Evolutionary conservation across 1,140 invertebrate genomes (phyloP), one percentile per base, ranked within the genome.

Genomic region (Philaenus spumarius): DNA sequence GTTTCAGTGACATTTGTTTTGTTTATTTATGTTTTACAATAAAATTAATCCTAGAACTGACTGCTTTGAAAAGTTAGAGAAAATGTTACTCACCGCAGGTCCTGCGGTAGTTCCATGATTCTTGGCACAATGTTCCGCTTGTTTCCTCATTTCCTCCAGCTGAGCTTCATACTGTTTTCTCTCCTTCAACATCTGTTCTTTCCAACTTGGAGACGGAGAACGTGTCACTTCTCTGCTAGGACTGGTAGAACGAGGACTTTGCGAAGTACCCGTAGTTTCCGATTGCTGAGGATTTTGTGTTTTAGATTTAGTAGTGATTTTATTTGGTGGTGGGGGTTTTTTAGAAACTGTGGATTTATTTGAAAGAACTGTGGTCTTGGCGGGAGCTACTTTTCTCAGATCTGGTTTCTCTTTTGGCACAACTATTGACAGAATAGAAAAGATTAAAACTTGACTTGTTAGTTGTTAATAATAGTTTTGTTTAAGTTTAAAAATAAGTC

Each of bases 51-150:
- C n/a, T n/a, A n/a, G n/a, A n/a, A n/a, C n/a, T n/a, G n/a, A n/a
- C n/a, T n/a, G n/a, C n/a, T n/a, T n/a, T n/a, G n/a, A n/a, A n/a
- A n/a, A n/a, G n/a, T n/a, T n/a, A n/a, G n/a, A n/a, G n/a, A n/a
- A n/a, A 30, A 30, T 9, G 9, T 30, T 30, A 3, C 26, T 30
- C 26, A 30, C 26, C 26, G 3, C 3, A 9, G 3, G 3, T 30
- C 26, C 26, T 30, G 26, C 3, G 23, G 22, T 24, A 23, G 15
- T n/a, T 3, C 14, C 22, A 30, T 50, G 47, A 19, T 15, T 26
- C 22, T 23, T 50, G 26, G 47, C 47, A 26, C 23, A 26, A 26
- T 50, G 47, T 30, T 50, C 47, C 7, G 26, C 47, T 24, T 50
- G 47, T 34, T 50, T 23, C 6, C 17, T 11, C 22, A 15, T 26